These are phyloP conservation scores for Xanthia togata DNA, from an alignment of 2,888 invertebrate species.

Conservation along the genomic window DNA sequence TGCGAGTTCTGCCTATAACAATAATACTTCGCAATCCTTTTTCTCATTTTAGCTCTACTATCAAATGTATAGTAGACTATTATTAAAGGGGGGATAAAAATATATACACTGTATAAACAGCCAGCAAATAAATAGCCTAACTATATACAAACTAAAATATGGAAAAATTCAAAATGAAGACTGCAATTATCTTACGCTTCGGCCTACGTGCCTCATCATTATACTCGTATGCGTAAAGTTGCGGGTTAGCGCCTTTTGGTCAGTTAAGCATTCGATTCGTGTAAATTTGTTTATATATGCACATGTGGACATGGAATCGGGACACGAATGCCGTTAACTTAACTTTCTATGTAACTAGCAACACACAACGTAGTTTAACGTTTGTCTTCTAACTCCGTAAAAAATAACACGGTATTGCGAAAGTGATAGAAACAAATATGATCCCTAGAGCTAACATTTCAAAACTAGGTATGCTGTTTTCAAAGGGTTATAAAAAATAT, in stretches of 20 bases:
- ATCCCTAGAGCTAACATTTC: not conserved
- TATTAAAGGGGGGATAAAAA: too few relatives aligned
- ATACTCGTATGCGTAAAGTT: not conserved
- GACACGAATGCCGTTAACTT: slow-evolving; percentile 45
- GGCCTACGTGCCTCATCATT: too few relatives aligned
- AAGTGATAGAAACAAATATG: slow-evolving; percentile 16
- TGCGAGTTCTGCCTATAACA: not conserved
- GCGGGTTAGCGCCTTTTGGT: not conserved
- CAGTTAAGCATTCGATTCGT: slow-evolving; percentile 36
- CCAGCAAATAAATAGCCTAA: too few relatives aligned
- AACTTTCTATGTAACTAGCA: slow-evolving; percentile 53
- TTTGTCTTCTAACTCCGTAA: slow-evolving; percentile 33
- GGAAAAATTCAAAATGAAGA: too few relatives aligned
- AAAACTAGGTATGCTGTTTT: not conserved
- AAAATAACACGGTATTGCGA: slow-evolving; percentile 26
- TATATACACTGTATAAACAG: too few relatives aligned
- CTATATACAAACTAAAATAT: too few relatives aligned
- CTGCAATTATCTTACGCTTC: not conserved
- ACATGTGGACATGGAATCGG: slow-evolving; percentile 38
- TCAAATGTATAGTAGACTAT: not conserved
- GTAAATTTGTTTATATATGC: slow-evolving; percentile 37
- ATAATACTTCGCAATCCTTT: not conserved
- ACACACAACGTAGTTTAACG: not conserved
- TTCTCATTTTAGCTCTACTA: not conserved
- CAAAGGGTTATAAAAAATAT: not conserved